Evolutionary conservation across 2,797 vertebrate genomes (phyloP), one percentile per base, ranked within the genome.

Genomic region (Microchirus variegatus): DNA sequence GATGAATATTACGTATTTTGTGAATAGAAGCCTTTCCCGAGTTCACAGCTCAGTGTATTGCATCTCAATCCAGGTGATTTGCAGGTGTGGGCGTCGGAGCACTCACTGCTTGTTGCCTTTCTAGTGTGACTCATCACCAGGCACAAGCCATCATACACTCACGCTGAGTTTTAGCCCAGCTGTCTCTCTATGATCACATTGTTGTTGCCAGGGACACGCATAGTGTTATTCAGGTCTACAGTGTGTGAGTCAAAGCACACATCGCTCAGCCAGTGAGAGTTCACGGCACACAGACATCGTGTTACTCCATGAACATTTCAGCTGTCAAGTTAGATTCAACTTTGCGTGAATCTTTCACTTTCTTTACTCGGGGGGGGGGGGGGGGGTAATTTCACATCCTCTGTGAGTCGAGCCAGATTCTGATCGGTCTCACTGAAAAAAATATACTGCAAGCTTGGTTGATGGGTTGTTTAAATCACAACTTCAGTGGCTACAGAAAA

Each of bases 31-130:
- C 31, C 31, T 31, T 31, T 31, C 31, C 31, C 31, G 1, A 1
- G 12, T 14, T 40, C 13, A 11, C 38, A 40, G 13, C 38, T 40
- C 10, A 11, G 13, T 15, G 15, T 14, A 18, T 38, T 10, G 55
- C 52, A 50, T 19, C 41, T 38, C 37, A 80, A 75, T 82, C 80
- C 75, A 84, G 85, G 81, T 89, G 85, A 81, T 80, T 77, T 74
- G 59, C 59, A 81, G 69, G 68, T 82, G 84, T 63, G 76, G 75
- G 77, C 3, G 56, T 70, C 40, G 6, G 63, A 18, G 35, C 11
- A 1, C 70, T 58, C 50, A 53, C 35, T 54, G 53, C 67, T 70
- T 53, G 40, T 15, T 60, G 31, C 31, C 50, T 62, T 42, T 54
- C 62, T 64, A 46, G 54, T 64, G 52, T 87, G 86, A 89, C 76